Percentiles rank a stretch among this genome's conserved stretches.
These are phyloP conservation scores for Gallinago nigripennis DNA, from an alignment of 2,797 vertebrate genomes.

Conservation along the genomic window DNA sequence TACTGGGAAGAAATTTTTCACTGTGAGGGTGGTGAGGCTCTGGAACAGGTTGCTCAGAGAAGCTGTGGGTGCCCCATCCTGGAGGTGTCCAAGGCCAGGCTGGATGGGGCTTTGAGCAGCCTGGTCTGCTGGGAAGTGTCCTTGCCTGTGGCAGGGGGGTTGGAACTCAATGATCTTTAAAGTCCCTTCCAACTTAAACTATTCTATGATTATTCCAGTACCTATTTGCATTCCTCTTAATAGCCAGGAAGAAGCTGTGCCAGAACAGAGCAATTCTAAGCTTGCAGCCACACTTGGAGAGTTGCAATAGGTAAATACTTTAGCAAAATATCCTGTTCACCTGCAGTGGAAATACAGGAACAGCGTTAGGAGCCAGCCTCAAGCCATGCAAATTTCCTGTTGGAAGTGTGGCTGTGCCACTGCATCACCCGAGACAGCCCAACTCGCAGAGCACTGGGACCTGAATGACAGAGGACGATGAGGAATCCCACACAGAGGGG, in stretches of 20 bases:
- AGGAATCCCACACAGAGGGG: neutral
- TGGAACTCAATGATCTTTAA: neutral
- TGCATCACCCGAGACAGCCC: rapidly evolving
- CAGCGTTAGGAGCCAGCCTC: rapidly evolving
- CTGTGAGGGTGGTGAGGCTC: neutral
- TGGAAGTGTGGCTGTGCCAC: rapidly evolving
- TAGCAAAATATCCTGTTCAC: rapidly evolving
- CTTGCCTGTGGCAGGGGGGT: neutral
- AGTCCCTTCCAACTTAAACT: neutral
- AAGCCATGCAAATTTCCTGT: rapidly evolving
- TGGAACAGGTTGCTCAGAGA: neutral
- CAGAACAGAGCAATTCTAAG: too few relatives aligned
- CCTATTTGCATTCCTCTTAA: rapidly evolving
- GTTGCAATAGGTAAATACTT: neutral
- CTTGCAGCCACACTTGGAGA: rapidly evolving
- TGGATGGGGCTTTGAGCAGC: neutral
- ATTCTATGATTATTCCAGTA: neutral
- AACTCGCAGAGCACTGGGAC: rapidly evolving
- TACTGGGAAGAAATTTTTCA: neutral
- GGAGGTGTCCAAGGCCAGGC: neutral
- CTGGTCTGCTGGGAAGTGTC: neutral
- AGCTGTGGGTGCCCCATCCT: neutral
- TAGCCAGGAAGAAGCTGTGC: neutral
- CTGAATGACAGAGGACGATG: rapidly evolving
- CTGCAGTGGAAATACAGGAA: rapidly evolving